Percentiles rank a stretch among this genome's conserved stretches.
phyloP scores from a whole-genome alignment of 2,113 vertebrate species.

The Chrysemys picta region DNA sequence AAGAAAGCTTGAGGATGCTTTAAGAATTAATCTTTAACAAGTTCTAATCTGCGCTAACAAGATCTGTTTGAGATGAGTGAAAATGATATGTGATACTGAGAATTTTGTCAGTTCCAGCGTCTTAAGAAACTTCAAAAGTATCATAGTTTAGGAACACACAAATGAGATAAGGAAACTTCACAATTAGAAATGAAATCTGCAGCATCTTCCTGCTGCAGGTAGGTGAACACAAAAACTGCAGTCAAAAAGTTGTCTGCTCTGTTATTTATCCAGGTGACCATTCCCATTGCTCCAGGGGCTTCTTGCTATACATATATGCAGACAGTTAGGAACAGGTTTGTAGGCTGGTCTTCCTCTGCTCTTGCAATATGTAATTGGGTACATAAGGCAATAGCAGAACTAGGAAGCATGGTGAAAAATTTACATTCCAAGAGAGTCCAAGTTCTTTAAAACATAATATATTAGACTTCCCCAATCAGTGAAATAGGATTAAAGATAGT shows the following conservation, averaged over 20 bases:
- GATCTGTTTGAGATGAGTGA: conserved; percentile 87
- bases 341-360: neutral
- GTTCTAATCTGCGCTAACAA: conserved; percentile 93
- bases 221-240: neutral
- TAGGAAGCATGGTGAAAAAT: neutral
- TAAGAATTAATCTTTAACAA: conserved; percentile 98
- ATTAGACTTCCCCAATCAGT: neutral
- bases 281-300: conserved; percentile 1
- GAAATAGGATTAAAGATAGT: neutral
- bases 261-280: neutral
- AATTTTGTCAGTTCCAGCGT: conserved; percentile 88
- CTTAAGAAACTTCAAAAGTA: conserved; percentile 85
- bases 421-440: neutral
- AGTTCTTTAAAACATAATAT: neutral
- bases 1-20: conserved; percentile 88
- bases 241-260: neutral
- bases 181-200: conserved; percentile 57
- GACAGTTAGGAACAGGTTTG: neutral
- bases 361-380: neutral
- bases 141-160: conserved; percentile 75
- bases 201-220: neutral
- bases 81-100: conserved; percentile 83
- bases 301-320: neutral
- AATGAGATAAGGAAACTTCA: conserved; percentile 59
- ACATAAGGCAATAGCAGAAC: neutral